Conservation (phyloP, 2,888 invertebrate species). For the Rugalucina vietnamica region DNA sequence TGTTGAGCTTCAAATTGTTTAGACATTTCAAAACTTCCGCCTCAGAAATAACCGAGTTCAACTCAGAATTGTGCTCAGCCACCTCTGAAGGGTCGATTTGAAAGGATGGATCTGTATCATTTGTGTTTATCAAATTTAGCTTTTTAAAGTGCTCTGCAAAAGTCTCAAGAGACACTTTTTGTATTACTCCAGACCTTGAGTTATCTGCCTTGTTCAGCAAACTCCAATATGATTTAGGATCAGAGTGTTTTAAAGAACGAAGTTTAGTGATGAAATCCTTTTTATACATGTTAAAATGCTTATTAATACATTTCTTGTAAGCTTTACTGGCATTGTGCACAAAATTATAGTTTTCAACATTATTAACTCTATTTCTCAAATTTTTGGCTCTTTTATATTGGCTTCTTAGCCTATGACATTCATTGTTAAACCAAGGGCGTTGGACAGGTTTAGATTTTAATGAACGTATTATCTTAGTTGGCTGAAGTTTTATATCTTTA, state of each 20-base stretch:
- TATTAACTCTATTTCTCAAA: background rate
- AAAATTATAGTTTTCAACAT: background rate
- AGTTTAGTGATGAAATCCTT: background rate
- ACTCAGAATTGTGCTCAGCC: background rate
- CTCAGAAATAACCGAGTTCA: background rate
- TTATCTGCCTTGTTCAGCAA: background rate
- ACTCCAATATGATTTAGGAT: conserved; percentile 8
- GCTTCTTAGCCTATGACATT: background rate
- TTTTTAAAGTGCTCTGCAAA: conserved; percentile 4
- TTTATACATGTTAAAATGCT: background rate
- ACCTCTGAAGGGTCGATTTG: background rate
- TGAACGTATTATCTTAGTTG: background rate
- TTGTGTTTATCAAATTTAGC: background rate
- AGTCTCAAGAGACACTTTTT: background rate
- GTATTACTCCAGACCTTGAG: background rate
- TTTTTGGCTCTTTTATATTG: background rate
- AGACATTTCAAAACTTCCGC: background rate
- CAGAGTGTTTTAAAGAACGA: background rate
- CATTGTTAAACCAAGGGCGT: background rate
- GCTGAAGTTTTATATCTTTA: background rate
- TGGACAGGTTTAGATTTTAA: background rate
- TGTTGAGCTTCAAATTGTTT: background rate
- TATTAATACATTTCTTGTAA: conserved; percentile 2
- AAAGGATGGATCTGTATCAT: background rate
- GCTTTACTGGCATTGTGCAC: background rate